A percentile compares a stretch with the other conserved stretches of the same genome.
These are phyloP conservation scores for Halictus rubicundus DNA, from an alignment of 1,140 invertebrate species.

Conservation along the genomic window DNA sequence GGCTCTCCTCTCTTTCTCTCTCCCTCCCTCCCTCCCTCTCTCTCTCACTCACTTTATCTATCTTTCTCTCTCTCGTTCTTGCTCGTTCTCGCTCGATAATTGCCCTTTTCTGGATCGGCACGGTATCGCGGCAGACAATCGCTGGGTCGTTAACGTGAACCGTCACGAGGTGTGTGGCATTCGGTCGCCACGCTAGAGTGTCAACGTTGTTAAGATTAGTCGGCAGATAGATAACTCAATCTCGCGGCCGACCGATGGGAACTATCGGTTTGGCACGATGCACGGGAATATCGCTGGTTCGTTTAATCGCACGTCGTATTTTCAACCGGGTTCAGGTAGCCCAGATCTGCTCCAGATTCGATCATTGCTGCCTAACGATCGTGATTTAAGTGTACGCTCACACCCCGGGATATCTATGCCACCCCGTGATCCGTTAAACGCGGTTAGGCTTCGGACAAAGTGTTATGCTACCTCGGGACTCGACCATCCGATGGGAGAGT, in stretches of 20 bases:
- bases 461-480: too few relatives aligned
- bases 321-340: background rate
- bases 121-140: slow-evolving; percentile 67
- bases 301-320: background rate
- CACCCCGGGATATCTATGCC: too few relatives aligned
- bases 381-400: too few relatives aligned
- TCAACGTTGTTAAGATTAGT: slow-evolving; percentile 73
- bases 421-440: too few relatives aligned
- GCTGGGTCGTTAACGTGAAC: slow-evolving; percentile 62
- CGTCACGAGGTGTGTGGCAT: slow-evolving; percentile 75
- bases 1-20: slow-evolving; percentile 52
- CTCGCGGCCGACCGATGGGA: slow-evolving; percentile 36
- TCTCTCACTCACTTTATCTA: slow-evolving; percentile 45
- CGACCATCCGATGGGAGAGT: too few relatives aligned
- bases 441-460: too few relatives aligned
- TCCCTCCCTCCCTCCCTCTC: slow-evolving; percentile 52
- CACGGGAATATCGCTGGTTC: slow-evolving; percentile 11
- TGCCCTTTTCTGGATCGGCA: slow-evolving; percentile 72
- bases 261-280: slow-evolving; percentile 9
- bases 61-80: slow-evolving; percentile 50
- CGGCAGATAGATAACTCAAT: slow-evolving; percentile 66
- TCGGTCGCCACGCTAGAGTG: slow-evolving; percentile 68
- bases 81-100: slow-evolving; percentile 67
- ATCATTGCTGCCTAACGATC: too few relatives aligned
- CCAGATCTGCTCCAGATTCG: background rate